Conservation (phyloP, 2,113 vertebrate species). For the Chaetura pelagica region DNA sequence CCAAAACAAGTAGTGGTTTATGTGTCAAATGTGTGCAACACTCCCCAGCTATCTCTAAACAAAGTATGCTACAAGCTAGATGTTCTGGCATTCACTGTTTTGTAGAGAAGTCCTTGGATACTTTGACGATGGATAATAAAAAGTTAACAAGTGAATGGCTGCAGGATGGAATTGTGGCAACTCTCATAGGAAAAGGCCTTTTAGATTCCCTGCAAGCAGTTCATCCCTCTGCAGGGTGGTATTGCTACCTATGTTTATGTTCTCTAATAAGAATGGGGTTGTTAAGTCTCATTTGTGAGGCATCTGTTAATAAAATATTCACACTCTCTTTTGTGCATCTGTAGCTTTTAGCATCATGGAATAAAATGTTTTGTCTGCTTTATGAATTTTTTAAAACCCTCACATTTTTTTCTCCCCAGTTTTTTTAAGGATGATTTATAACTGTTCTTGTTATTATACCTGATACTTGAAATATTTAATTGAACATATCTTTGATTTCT, state of each 20-base stretch:
- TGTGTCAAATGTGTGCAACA: background rate
- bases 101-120: background rate
- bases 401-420: accelerated
- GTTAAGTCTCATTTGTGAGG: background rate
- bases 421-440: background rate
- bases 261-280: background rate
- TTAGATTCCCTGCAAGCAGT: background rate
- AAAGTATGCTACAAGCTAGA: background rate
- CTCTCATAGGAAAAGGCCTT: background rate
- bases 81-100: background rate
- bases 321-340: background rate
- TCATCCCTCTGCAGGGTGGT: background rate
- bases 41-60: background rate
- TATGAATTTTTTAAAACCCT: background rate
- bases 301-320: background rate
- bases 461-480: background rate
- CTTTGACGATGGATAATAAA: background rate
- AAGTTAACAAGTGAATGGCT: background rate
- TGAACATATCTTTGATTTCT: background rate
- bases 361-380: background rate
- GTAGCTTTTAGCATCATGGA: background rate
- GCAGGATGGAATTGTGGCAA: background rate
- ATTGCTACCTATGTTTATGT: background rate
- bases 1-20: background rate
- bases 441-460: background rate